A percentile compares a stretch with the other conserved stretches of the same genome.
Conservation (phyloP, 2,797 vertebrate species). For the Schizopygopsis malacanthus region DNA sequence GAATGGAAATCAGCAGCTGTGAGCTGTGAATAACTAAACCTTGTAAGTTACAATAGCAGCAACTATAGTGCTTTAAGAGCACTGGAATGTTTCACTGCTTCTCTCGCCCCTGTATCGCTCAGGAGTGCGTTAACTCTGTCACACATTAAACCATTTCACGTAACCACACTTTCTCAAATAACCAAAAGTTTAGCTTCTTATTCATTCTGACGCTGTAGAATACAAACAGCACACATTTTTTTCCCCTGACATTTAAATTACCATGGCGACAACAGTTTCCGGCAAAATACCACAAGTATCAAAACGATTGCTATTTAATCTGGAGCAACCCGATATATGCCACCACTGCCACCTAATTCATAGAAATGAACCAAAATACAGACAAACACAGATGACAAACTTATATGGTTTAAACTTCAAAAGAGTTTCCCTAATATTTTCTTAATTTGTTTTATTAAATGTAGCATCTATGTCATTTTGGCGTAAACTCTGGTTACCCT, state of each 20-base stretch:
- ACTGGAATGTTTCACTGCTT: neutral
- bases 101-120: neutral
- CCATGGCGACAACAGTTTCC: no score
- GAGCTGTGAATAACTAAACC: conserved; percentile 5
- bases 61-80: neutral
- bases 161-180: no score
- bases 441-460: neutral
- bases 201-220: no score
- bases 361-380: neutral
- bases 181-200: no score
- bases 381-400: neutral
- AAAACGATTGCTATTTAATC: no score
- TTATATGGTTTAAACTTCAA: neutral
- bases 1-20: neutral
- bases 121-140: no score
- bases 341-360: neutral
- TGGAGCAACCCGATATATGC: no score
- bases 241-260: no score
- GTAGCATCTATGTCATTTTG: neutral
- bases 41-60: neutral
- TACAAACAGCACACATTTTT: no score
- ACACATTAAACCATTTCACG: no score
- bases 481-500: neutral
- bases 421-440: neutral
- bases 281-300: no score